These are phyloP conservation scores for Crotalus tigris DNA, from an alignment of 2,113 vertebrate genomes.

Conservation along the genomic window DNA sequence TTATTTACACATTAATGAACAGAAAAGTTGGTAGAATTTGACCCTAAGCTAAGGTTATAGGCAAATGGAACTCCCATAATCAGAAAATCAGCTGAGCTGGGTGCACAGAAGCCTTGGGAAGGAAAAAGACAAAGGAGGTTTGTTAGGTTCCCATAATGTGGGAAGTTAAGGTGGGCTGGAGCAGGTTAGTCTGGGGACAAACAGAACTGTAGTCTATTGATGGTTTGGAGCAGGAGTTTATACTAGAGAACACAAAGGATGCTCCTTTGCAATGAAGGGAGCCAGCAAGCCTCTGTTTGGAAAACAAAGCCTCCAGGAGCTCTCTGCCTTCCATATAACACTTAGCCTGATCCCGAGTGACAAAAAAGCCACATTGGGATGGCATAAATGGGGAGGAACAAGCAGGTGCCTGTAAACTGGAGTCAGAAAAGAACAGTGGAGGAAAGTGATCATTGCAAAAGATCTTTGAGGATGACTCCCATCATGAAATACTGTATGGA, in stretches of 20 bases:
- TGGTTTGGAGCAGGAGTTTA: not conserved
- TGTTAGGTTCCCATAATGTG: not conserved
- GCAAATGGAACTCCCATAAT: not conserved
- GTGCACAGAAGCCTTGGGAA: not conserved
- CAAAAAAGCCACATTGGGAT: not conserved
- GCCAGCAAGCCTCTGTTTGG: not conserved
- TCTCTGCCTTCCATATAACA: not conserved
- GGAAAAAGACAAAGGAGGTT: constrained; percentile 3
- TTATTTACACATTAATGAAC: not conserved
- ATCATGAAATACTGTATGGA: too few species aligned
- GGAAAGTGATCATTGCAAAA: not conserved
- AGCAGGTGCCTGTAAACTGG: not conserved
- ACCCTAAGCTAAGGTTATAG: not conserved
- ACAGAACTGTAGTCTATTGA: constrained; percentile 12
- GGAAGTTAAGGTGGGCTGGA: constrained; percentile 11
- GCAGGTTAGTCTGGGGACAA: not conserved
- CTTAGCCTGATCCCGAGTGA: not conserved
- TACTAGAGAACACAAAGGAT: not conserved
- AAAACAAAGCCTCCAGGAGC: not conserved
- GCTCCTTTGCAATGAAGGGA: not conserved
- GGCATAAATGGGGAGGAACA: not conserved
- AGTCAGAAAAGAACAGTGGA: not conserved
- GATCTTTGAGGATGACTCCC: not conserved
- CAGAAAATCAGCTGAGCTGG: not conserved
- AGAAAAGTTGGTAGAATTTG: not conserved